Evolutionary conservation across 2,888 invertebrate genomes (phyloP), one percentile per base, ranked within the genome.

Genomic region (Hypercompe scribonia): DNA sequence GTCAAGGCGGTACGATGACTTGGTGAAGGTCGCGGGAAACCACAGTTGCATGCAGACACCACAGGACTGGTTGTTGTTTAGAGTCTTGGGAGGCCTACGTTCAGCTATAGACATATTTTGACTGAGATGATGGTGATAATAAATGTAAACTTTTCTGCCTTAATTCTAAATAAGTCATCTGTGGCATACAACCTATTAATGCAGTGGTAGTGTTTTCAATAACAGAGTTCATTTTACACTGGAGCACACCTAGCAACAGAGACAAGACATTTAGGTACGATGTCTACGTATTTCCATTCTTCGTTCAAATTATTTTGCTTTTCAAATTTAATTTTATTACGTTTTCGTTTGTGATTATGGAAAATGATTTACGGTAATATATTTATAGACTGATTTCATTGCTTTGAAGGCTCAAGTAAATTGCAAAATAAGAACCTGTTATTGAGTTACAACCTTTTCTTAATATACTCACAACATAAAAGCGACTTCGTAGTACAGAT

Each of bases 371-470:
- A 42, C n/a, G 33, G 33, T 24, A 50, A 76, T 1, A 71, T 65
- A 50, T 73, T 73, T 66, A 73, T 50, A 50, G 46, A 68, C 63
- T 64, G 65, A 31, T 54, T 79, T 72, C 58, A 65, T 70, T n/a
- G 46, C 58, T 78, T 76, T 78, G 81, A 76, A 70, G 72, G 65
- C 15, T 68, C 33, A 63, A 61, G 70, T 42, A 64, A 61, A 33
- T 72, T 74, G 71, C 54, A 69, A 65, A 13, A 63, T 4, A 33
- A 13, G 2, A 24, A 54, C 54, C 42, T 54, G 67, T 74, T 76
- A 78, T 61, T 76, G 72, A 67, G 70, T 65, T 67, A 68, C 58
- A 66, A 15, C 67, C 72, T 42, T 58, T 66, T 65, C 83, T 83
- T 75, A 73, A 39, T 70, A 54, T n/a, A 72, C 65, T 76, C 64